Evolutionary conservation across 23 tunicate genomes (phyloP).

Genomic region (Halocynthia roretzi): DNA sequence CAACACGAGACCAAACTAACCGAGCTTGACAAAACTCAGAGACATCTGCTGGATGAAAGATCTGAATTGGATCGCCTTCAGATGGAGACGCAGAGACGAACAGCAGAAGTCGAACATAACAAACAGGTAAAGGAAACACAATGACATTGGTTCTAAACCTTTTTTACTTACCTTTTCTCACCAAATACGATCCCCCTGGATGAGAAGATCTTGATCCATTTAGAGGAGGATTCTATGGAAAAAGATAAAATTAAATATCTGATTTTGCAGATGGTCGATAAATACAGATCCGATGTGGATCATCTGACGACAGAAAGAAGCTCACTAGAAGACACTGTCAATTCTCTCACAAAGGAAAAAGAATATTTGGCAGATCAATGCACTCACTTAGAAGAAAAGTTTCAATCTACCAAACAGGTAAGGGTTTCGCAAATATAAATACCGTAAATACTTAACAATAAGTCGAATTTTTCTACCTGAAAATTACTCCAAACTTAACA

Average conservation of each 20-base stretch:
- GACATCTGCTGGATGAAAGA: slow-evolving; percentile 73
- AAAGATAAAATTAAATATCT: neutral
- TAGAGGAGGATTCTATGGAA: too few relatives aligned
- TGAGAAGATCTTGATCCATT: too few relatives aligned
- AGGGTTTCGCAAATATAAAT: too few relatives aligned
- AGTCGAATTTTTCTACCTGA: too few relatives aligned
- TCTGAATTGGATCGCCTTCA: slow-evolving; percentile 68
- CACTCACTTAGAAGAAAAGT: slow-evolving; percentile 52
- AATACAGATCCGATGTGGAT: slow-evolving; percentile 68
- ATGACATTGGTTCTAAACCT: too few relatives aligned
- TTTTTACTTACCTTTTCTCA: too few relatives aligned
- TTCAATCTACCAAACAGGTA: slow-evolving; percentile 75
- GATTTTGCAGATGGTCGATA: slow-evolving; percentile 61
- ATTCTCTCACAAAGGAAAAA: slow-evolving; percentile 75
- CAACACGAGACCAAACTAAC: slow-evolving; percentile 74
- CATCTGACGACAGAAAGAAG: slow-evolving; percentile 66
- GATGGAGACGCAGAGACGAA: slow-evolving; percentile 58
- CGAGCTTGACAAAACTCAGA: slow-evolving; percentile 78
- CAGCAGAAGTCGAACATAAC: slow-evolving; percentile 50
- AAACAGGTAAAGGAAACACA: slow-evolving; percentile 47
- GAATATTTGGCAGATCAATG: slow-evolving; percentile 50
- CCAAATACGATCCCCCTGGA: too few relatives aligned
- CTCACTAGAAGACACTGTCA: slow-evolving; percentile 78
- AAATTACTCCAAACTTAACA: too few relatives aligned
- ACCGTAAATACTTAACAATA: too few relatives aligned